phyloP scores from a whole-genome alignment of 2,888 invertebrate species.

The Thymelicus lineola region DNA sequence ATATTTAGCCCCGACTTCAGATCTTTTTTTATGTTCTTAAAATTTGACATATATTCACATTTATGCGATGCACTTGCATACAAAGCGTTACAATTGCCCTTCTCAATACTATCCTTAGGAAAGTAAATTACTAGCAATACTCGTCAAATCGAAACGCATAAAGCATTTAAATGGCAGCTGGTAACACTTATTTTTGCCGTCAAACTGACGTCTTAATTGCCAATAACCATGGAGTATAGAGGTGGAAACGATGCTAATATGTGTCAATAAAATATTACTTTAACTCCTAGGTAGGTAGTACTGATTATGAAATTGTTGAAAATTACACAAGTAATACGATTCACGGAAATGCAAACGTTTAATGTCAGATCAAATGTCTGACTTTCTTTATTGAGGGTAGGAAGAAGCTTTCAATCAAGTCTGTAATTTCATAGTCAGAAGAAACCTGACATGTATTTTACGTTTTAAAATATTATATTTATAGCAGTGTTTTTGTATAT shows the following conservation, averaged over 20 bases:
- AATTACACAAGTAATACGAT: neutral
- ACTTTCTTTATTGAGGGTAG: neutral
- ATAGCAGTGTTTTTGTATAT: no score
- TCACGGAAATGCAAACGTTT: conserved; percentile 15
- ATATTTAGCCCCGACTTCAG: no score
- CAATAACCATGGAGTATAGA: no score
- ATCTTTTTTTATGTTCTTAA: no score
- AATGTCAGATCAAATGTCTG: neutral
- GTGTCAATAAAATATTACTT: conserved; percentile 10
- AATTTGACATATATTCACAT: no score
- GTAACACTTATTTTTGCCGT: conserved; percentile 10
- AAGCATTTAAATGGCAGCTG: neutral
- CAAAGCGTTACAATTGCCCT: neutral
- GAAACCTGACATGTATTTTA: neutral
- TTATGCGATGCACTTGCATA: no score
- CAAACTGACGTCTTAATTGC: conserved; percentile 4
- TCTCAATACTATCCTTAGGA: conserved; percentile 1
- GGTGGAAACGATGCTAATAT: conserved; percentile 22
- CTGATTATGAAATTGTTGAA: conserved; percentile 2
- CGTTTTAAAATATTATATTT: neutral
- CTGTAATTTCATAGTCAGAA: neutral
- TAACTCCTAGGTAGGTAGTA: neutral
- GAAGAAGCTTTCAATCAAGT: neutral
- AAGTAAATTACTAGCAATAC: conserved; percentile 6
- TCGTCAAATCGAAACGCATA: conserved; percentile 6